Evolutionary conservation across 1,140 invertebrate genomes (phyloP).

Genomic region (Trichogramma pretiosum): DNA sequence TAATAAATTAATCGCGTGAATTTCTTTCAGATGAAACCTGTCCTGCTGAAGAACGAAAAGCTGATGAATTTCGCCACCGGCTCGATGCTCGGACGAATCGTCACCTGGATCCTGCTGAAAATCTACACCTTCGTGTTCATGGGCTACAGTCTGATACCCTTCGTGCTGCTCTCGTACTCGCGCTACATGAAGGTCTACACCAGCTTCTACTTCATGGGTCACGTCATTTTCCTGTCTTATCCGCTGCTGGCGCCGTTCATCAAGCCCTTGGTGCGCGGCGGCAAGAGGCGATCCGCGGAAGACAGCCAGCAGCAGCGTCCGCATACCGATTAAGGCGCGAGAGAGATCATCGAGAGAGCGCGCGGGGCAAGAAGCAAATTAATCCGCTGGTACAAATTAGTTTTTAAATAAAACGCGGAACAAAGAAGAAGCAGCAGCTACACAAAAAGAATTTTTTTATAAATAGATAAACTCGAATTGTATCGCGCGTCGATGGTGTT

Average conservation of each 20-base stretch:
- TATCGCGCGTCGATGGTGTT: too few relatives aligned
- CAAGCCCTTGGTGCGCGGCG: constrained; percentile 31
- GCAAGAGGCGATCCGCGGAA: too few relatives aligned
- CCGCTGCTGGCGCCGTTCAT: constrained; percentile 44
- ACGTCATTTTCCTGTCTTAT: constrained; percentile 55
- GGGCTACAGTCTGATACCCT: constrained; percentile 76
- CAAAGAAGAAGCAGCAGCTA: too few relatives aligned
- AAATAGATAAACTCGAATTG: too few relatives aligned
- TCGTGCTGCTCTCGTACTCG: constrained; percentile 62
- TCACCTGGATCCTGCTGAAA: constrained; percentile 56
- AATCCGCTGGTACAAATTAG: constrained; percentile 9
- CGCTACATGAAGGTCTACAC: constrained; percentile 55
- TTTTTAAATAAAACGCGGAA: too few relatives aligned
- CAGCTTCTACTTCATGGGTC: constrained; percentile 56
- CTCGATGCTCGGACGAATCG: constrained; percentile 30
- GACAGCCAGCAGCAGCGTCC: too few relatives aligned
- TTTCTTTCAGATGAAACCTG: constrained; percentile 32
- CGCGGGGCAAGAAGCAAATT: background rate
- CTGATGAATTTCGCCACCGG: constrained; percentile 41
- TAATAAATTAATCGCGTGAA: background rate
- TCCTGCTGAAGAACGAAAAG: constrained; percentile 31
- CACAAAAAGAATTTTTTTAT: too few relatives aligned
- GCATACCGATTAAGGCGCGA: background rate
- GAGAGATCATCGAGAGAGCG: background rate
- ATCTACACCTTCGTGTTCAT: constrained; percentile 71